A percentile compares a stretch with the other conserved stretches of the same genome.
Conservation (phyloP, 2,113 vertebrate genomes). For the Cynoglossus semilaevis region DNA sequence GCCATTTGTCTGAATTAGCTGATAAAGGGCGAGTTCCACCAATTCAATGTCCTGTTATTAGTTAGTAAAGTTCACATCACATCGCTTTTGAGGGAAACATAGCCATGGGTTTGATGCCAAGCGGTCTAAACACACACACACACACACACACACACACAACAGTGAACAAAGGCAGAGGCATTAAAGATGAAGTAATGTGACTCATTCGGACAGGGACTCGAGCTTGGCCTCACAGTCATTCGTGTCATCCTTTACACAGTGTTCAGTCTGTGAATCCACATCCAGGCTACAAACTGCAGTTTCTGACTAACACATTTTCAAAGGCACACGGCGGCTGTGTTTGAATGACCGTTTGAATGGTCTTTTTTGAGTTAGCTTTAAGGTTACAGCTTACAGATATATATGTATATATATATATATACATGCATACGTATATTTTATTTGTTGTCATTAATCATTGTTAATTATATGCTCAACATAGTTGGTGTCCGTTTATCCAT, state of each 20-base stretch:
- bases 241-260: constrained; percentile 15
- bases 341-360: no score
- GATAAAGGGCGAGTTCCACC: no score
- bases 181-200: neutral
- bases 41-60: constrained; percentile 9
- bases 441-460: no score
- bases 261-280: constrained; percentile 34
- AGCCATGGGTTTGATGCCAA: neutral
- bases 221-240: neutral
- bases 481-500: no score
- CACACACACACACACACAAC: constrained; percentile 3
- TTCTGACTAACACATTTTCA: constrained; percentile 22
- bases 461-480: no score
- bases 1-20: no score
- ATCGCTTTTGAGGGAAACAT: neutral
- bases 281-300: constrained; percentile 15
- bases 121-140: constrained; percentile 14
- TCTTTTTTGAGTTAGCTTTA: neutral
- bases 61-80: no score
- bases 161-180: neutral
- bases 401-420: no score
- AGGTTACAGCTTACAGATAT: neutral
- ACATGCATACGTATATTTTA: neutral
- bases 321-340: constrained; percentile 26
- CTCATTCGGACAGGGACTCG: constrained; percentile 15